Percentiles rank a stretch among this genome's conserved stretches.
Evolutionary conservation across 2,888 invertebrate species (phyloP).

Genomic region (Lepidonotus clava): DNA sequence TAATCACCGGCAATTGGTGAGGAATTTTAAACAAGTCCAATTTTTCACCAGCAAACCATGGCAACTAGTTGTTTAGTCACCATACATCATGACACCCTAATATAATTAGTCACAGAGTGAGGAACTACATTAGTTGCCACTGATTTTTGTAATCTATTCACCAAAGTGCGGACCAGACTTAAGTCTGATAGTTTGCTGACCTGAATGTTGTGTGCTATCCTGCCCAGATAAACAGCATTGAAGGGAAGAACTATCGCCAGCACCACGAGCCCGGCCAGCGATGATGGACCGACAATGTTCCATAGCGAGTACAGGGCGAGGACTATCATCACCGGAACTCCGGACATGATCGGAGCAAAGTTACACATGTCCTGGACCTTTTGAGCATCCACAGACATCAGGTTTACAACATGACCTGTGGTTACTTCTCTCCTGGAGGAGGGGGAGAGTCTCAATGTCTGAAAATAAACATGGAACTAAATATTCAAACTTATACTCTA

Average conservation of each 20-base stretch:
- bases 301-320: slow-evolving; percentile 48
- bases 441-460: slow-evolving; percentile 49
- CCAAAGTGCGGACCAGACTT: too few relatives aligned
- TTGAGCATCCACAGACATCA: slow-evolving; percentile 58
- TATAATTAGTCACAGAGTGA: too few relatives aligned
- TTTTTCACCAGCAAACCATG: too few relatives aligned
- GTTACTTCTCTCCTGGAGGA: slow-evolving; percentile 27
- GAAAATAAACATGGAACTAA: too few relatives aligned
- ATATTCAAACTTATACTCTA: too few relatives aligned
- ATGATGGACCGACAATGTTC: neutral
- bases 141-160: too few relatives aligned
- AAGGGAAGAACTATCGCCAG: slow-evolving; percentile 28
- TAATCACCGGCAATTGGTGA: too few relatives aligned
- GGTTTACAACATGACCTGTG: slow-evolving; percentile 53
- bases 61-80: too few relatives aligned
- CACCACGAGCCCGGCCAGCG: slow-evolving; percentile 45
- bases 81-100: too few relatives aligned
- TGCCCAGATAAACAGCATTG: slow-evolving; percentile 52
- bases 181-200: neutral
- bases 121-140: too few relatives aligned
- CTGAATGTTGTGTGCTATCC: neutral
- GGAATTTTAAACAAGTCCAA: too few relatives aligned
- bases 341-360: slow-evolving; percentile 55
- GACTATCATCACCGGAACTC: slow-evolving; percentile 30
- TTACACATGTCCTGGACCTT: slow-evolving; percentile 54